Conservation (phyloP, 2,888 invertebrate species). For the Deroplatys truncata region DNA sequence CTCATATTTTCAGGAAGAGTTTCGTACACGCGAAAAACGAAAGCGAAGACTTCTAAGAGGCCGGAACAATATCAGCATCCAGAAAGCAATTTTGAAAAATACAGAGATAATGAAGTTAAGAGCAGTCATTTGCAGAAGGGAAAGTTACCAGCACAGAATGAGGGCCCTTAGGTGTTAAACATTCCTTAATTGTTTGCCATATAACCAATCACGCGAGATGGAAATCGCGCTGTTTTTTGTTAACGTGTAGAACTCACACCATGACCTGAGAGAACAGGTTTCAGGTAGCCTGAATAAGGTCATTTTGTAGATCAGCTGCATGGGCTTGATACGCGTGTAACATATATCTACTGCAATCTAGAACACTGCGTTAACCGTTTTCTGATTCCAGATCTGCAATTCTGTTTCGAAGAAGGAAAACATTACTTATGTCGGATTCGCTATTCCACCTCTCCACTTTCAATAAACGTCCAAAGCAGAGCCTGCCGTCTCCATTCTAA, state of each 20-base stretch:
- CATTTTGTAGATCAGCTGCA: background rate
- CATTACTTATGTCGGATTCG: too few relatives aligned
- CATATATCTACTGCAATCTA: too few relatives aligned
- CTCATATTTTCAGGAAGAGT: too few relatives aligned
- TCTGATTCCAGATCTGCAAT: too few relatives aligned
- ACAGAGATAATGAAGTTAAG: background rate
- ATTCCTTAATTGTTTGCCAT: background rate
- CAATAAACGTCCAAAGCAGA: too few relatives aligned
- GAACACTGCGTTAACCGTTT: too few relatives aligned
- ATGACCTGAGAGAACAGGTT: background rate
- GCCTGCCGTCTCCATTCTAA: too few relatives aligned
- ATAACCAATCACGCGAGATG: background rate
- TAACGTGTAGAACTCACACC: background rate
- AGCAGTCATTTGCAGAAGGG: background rate
- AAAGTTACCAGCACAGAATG: background rate
- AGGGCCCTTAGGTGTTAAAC: background rate
- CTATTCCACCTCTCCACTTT: too few relatives aligned
- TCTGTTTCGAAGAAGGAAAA: too few relatives aligned
- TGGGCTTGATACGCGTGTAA: too few relatives aligned
- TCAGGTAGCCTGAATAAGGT: background rate
- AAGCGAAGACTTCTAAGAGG: background rate
- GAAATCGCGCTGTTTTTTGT: background rate
- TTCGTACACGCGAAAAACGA: background rate
- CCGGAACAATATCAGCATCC: background rate
- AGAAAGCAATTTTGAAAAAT: background rate